Conservation (phyloP, 2,797 vertebrate species). For the Moxostoma hubbsi region DNA sequence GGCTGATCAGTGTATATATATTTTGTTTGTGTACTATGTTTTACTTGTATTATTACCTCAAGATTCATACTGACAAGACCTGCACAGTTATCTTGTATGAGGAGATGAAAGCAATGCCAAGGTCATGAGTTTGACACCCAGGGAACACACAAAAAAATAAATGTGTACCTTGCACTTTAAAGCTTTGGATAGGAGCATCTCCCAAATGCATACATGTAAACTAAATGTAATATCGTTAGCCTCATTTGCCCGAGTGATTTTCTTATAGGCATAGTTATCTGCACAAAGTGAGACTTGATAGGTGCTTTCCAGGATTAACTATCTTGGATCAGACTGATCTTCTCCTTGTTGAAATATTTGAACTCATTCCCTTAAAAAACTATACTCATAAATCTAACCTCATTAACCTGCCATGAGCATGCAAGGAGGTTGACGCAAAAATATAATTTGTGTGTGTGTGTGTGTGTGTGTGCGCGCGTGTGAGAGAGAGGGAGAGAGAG, state of each 20-base stretch:
- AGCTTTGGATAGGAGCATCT: too few relatives aligned
- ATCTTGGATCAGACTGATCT: not conserved
- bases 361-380: conserved; percentile 1
- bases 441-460: conserved; percentile 1
- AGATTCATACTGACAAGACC: not conserved
- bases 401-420: conserved; percentile 36
- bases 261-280: not conserved
- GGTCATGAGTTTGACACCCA: too few relatives aligned
- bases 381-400: conserved; percentile 20
- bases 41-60: not conserved
- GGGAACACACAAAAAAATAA: too few relatives aligned
- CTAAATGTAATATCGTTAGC: too few relatives aligned
- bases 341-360: conserved; percentile 29
- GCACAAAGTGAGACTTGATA: not conserved
- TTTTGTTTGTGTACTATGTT: not conserved
- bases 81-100: not conserved
- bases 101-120: too few relatives aligned
- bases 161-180: too few relatives aligned
- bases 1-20: too few relatives aligned
- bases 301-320: not conserved
- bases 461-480: not conserved
- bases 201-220: too few relatives aligned
- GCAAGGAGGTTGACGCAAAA: conserved; percentile 21
- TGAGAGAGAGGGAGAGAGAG: too few relatives aligned
- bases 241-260: too few relatives aligned